A percentile compares a stretch with the other conserved stretches of the same genome.
Conservation (phyloP, 2,888 invertebrate species). For the Asteroscopus sphinx region DNA sequence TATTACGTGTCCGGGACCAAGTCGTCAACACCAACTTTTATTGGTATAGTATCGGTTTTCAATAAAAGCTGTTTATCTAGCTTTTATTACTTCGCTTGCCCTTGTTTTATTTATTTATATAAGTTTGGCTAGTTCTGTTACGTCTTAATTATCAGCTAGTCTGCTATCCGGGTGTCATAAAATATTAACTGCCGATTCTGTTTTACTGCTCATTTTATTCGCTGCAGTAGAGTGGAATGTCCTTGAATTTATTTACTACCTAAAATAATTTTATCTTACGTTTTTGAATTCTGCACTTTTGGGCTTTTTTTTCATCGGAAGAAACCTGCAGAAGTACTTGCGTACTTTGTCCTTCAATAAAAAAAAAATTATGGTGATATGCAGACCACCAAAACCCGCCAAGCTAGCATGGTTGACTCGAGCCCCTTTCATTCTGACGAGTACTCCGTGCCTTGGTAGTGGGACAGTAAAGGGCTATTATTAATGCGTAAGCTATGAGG, state of each 20-base stretch:
- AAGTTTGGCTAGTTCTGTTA: slow-evolving; percentile 40
- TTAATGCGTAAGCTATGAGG: too few relatives aligned
- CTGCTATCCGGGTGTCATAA: slow-evolving; percentile 33
- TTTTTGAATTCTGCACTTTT: too few relatives aligned
- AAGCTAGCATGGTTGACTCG: too few relatives aligned
- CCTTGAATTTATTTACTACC: not conserved
- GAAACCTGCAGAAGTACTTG: too few relatives aligned
- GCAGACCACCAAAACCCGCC: too few relatives aligned
- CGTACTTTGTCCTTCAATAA: too few relatives aligned
- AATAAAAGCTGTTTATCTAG: slow-evolving; percentile 70
- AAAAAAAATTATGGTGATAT: too few relatives aligned
- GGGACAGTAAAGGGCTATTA: too few relatives aligned
- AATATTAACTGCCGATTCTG: slow-evolving; percentile 23
- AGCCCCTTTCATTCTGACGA: too few relatives aligned
- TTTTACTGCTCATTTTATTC: slow-evolving; percentile 33
- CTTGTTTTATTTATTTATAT: slow-evolving; percentile 51
- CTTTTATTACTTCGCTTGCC: slow-evolving; percentile 40
- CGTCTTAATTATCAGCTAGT: slow-evolving; percentile 49
- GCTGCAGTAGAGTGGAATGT: slow-evolving; percentile 5
- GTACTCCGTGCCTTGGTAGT: too few relatives aligned
- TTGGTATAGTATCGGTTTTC: slow-evolving; percentile 70
- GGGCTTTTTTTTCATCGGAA: too few relatives aligned
- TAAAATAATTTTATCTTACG: too few relatives aligned
- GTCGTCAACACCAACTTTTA: slow-evolving; percentile 63
- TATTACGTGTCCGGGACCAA: slow-evolving; percentile 52